A percentile compares a stretch with the other conserved stretches of the same genome.
Evolutionary conservation across 2,888 invertebrate genomes (phyloP).

Genomic region (Oxystoma pomonae): DNA sequence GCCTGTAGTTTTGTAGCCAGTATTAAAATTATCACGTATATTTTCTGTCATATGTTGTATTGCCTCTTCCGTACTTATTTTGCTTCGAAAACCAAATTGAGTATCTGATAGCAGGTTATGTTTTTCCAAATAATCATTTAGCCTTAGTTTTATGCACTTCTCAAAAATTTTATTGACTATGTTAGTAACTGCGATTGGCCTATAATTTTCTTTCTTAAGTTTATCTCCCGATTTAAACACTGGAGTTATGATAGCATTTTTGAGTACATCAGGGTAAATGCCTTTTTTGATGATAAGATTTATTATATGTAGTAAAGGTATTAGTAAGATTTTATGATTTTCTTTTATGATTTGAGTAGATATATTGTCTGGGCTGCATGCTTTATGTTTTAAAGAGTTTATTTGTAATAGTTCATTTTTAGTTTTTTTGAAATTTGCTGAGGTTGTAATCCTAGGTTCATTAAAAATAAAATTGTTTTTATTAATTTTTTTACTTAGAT

Average conservation of each 20-base stretch:
- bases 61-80: background rate
- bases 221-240: background rate
- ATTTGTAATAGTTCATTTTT: background rate
- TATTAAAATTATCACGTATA: background rate
- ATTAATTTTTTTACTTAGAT: background rate
- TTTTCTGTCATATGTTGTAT: background rate
- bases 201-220: background rate
- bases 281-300: background rate
- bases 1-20: background rate
- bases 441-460: background rate
- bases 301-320: background rate
- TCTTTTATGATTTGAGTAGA: background rate
- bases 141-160: background rate
- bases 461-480: background rate
- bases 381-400: background rate
- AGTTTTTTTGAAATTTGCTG: background rate
- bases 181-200: background rate
- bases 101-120: background rate
- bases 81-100: background rate
- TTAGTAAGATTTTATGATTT: background rate
- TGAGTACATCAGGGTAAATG: too few species aligned
- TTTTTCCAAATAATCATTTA: background rate
- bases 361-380: background rate
- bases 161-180: background rate
- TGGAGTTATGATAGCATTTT: too few species aligned